Evolutionary conservation across 2,797 vertebrate species (phyloP), one percentile per base, ranked within the genome.

Genomic region (Sebastes trivittatus): DNA sequence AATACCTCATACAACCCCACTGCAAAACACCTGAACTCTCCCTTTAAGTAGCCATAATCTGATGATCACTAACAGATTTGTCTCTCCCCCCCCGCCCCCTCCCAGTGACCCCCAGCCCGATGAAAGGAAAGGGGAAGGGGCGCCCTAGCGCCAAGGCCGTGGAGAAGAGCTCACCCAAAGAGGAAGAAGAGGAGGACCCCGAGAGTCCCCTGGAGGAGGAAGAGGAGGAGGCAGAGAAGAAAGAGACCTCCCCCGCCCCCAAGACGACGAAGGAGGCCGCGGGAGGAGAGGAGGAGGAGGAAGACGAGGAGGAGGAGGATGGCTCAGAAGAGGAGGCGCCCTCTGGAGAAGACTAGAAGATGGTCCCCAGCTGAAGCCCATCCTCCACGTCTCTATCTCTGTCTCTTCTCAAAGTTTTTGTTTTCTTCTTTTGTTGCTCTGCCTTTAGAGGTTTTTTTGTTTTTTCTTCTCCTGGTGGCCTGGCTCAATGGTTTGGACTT

Each of bases 121-220:
- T 98, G 94, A 99, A 99, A 95, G 97, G 97, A 88, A 99, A 99
- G 95, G 98, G 98, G 63, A 99, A 99, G 92, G 98, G 98, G 29
- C 97, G 98, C 78, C 96, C 97, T 72, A 97, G 97, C 84, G 94
- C 97, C 88, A 99, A 99, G 96, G 94, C 96, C 72, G 91, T 96
- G 94, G 98, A 98, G 95, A 99, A 99, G 94, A 97, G 97, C 89
- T 98, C 98, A 82, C 97, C 97, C 89, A 98, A 97, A 97, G 97
- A 98, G 49, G 97, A 96, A 71, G 95, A 96, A 34, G 95, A 96
- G 49, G 94, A 95, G 64, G 94, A 95, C 7, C 93, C 93, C 0
- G 95, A 96, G 82, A 96, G 95, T 76, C 95, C 95, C 32, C 87
- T 94, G 9, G 95, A 95, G 63, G 96, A 96, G 32, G 95, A 96